phyloP scores from a whole-genome alignment of 23 tunicate species.

The Diplosoma virens region DNA sequence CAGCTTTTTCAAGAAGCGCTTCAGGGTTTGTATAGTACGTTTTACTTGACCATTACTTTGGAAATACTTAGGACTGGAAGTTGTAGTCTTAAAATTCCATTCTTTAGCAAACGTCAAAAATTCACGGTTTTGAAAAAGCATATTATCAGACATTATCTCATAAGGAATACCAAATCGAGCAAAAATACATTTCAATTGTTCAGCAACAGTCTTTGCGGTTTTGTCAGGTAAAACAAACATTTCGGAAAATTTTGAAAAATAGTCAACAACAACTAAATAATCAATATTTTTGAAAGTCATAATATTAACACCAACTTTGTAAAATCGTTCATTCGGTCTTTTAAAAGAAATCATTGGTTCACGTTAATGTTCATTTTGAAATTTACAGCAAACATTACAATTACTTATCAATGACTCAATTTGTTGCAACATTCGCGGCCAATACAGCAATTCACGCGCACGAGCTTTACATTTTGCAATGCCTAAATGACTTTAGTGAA shows the following conservation, averaged over 20 bases:
- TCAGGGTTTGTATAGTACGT: slow-evolving; percentile 25
- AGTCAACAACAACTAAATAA: slow-evolving; percentile 39
- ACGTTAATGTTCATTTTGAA: slow-evolving; percentile 7
- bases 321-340: slow-evolving; percentile 26
- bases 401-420: slow-evolving; percentile 16
- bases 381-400: slow-evolving; percentile 22
- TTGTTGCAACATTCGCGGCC: slow-evolving; percentile 40
- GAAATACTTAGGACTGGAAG: slow-evolving; percentile 29
- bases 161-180: slow-evolving; percentile 39
- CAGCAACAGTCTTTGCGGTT: slow-evolving; percentile 18
- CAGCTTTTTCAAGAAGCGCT: slow-evolving; percentile 29
- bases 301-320: slow-evolving; percentile 32
- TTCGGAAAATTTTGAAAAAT: slow-evolving; percentile 48
- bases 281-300: slow-evolving; percentile 33
- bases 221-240: slow-evolving; percentile 29
- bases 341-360: slow-evolving; percentile 41
- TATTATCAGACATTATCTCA: slow-evolving; percentile 24
- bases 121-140: slow-evolving; percentile 28
- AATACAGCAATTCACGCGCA: slow-evolving; percentile 40
- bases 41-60: slow-evolving; percentile 38
- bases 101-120: not conserved
- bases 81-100: slow-evolving; percentile 18
- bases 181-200: slow-evolving; percentile 17
- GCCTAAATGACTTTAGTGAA: slow-evolving; percentile 56
- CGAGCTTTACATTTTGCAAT: slow-evolving; percentile 43